Base-by-base conservation (phyloP, 1,140 invertebrate genomes). In the Papilio machaon region DNA sequence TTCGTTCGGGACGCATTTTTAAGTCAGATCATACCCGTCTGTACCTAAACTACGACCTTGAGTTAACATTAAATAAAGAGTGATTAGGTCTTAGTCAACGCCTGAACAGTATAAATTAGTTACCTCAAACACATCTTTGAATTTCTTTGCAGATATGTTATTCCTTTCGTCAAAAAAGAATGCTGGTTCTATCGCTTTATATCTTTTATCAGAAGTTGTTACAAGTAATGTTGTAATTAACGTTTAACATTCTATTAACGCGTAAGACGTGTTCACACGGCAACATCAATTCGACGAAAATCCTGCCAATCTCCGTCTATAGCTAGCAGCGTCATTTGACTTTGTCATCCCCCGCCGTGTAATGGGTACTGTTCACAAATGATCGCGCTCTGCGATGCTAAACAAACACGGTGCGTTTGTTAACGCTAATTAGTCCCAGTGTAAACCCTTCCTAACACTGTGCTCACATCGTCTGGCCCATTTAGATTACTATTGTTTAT, bases 351-450 rank as follows among this genome's bases (percentile, higher is more conserved):
- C 74, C 19, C 47, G 64, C 74, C 74, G 47, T 76, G 74, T 82
- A 85, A 82, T 83, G 80, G 82, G 77, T 74, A 19, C 67, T 64
- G 79, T 80, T 80, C 84, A 81, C 82, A 85, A 82, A 76, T 84
- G 76, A 81, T 83, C 82, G 80, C 35, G 67, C 76, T 76, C 85
- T 84, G 78, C 82, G 78, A 80, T 83, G 80, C 80, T 70, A 70
- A 70, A 73, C 86, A 89, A 86, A 86, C 88, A 85, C 81, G 79
- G 81, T 83, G 83, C 83, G 82, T 86, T 85, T 82, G 82, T 84
- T 84, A 82, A 83, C 83, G 85, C 86, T 89, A 88, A 89, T 89
- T 86, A 86, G 84, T 82, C 82, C 35, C 83, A 84, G 85, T 84
- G 85, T 87, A 85, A 85, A 83, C 84, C 73, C 67, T 82, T 76